Evolutionary conservation across 2,888 invertebrate genomes (phyloP), one percentile per base, ranked within the genome.

Genomic region (Pollenia angustigena): DNA sequence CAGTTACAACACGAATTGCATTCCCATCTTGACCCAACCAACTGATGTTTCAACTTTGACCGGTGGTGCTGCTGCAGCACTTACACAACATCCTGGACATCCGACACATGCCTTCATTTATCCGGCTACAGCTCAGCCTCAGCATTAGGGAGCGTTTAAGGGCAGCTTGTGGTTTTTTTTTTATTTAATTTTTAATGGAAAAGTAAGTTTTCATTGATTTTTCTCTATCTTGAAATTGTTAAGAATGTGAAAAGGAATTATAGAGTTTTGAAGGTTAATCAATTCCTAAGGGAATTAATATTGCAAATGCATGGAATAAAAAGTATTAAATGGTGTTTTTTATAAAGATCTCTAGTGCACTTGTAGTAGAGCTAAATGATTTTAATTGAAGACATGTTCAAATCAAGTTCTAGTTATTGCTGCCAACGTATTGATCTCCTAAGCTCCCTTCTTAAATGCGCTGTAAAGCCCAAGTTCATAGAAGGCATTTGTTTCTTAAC

Each of bases 1-100:
- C 89, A 92, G 90, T 88, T 92, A 91, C 85, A 92, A 90, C 80
- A 89, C 92, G 4, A 93, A 92, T 89, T 92, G 92, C 85, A 92
- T 92, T 88, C 91, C 92, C 46, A 91, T 92, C 44, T 90, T 92
- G 88, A 89, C 92, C 68, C 88, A 90, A 83, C 87, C 89, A 71
- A 75, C 87, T 68, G 75, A 87, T 78, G 85, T 74, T 23, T 62
- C 75, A 78, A 48, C 78, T 75, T 66, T 87, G 23, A 69, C 81
- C 6, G 80, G 79, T 54, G 80, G 79, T 54, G 72, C 81, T 18
- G 64, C 72, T 48, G 54, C 83, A 68, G 52, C 75, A n/a, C 75
- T 89, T 42, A 90, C 90, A n/a, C 86, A 91, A 66, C 88, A 88
- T 78, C 48, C 86, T n/a, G 88, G 85, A 81, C 72, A 88, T 81